A percentile compares a stretch with the other conserved stretches of the same genome.
These are phyloP conservation scores for Volucella bombylans DNA, from an alignment of 2,888 invertebrate species.

Conservation along the genomic window DNA sequence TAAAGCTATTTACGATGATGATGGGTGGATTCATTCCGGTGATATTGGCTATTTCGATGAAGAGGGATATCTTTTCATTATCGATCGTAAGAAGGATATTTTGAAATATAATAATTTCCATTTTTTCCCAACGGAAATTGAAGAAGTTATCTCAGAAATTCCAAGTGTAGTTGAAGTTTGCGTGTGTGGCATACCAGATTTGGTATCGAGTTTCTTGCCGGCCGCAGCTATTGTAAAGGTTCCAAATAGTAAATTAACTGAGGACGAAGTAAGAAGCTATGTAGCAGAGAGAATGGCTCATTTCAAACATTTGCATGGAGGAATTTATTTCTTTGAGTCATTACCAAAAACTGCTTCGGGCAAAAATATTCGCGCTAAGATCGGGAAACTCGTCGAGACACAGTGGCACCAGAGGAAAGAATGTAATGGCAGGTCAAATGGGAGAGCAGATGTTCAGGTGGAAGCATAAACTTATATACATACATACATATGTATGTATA, in stretches of 20 bases:
- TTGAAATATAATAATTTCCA: slow-evolving; percentile 75
- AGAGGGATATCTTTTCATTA: slow-evolving; percentile 67
- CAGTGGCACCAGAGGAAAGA: background rate
- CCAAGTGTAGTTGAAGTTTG: slow-evolving; percentile 71
- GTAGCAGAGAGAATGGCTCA: slow-evolving; percentile 72
- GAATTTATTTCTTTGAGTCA: slow-evolving; percentile 71
- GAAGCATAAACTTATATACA: too few relatives aligned
- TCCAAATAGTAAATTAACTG: slow-evolving; percentile 47
- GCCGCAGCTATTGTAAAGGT: slow-evolving; percentile 72
- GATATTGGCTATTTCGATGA: slow-evolving; percentile 76
- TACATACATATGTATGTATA: too few relatives aligned
- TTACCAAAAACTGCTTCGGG: slow-evolving; percentile 75
- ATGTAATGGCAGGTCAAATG: background rate
- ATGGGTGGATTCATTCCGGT: slow-evolving; percentile 75
- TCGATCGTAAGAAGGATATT: slow-evolving; percentile 76
- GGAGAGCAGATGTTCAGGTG: too few relatives aligned
- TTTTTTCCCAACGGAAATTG: slow-evolving; percentile 75
- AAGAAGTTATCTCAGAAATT: slow-evolving; percentile 68
- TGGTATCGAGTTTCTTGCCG: slow-evolving; percentile 67
- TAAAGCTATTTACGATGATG: slow-evolving; percentile 56
- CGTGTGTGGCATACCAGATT: slow-evolving; percentile 74
- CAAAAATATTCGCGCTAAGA: slow-evolving; percentile 69
- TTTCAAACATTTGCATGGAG: slow-evolving; percentile 75
- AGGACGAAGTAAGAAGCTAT: slow-evolving; percentile 55
- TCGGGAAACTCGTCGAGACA: slow-evolving; percentile 63